phyloP scores from a whole-genome alignment of 2,113 vertebrate genomes.

The Eleginops maclovinus region DNA sequence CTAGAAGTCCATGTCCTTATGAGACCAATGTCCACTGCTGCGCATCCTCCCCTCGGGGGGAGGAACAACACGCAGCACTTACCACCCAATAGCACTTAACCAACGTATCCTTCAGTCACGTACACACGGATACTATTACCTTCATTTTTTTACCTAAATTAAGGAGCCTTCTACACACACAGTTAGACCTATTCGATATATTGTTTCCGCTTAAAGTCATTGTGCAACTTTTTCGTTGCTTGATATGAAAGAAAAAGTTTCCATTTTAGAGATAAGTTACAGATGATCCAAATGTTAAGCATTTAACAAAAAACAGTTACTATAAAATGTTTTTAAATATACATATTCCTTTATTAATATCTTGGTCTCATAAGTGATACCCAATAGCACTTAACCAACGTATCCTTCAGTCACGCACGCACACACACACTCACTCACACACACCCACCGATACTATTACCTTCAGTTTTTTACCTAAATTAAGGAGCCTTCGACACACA shows the following conservation, averaged over 20 bases:
- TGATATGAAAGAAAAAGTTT: too few relatives aligned
- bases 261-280: too few relatives aligned
- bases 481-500: neutral
- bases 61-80: slow-evolving; percentile 65
- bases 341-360: too few relatives aligned
- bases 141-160: slow-evolving; percentile 5
- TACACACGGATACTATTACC: slow-evolving; percentile 20
- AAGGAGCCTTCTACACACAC: neutral
- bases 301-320: too few relatives aligned
- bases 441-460: slow-evolving; percentile 2
- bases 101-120: slow-evolving; percentile 45
- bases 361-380: too few relatives aligned
- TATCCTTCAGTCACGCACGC: slow-evolving; percentile 44
- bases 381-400: slow-evolving; percentile 71
- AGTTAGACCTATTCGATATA: too few relatives aligned
- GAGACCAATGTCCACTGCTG: slow-evolving; percentile 44
- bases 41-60: slow-evolving; percentile 46
- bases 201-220: too few relatives aligned
- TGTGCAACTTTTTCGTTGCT: too few relatives aligned
- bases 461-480: slow-evolving; percentile 6
- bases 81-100: slow-evolving; percentile 75
- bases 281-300: too few relatives aligned
- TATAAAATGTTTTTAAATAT: too few relatives aligned
- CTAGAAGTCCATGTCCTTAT: slow-evolving; percentile 50
- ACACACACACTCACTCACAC: too few relatives aligned